Conservation (phyloP, 1,140 invertebrate species). For the Cydia strobilella region DNA sequence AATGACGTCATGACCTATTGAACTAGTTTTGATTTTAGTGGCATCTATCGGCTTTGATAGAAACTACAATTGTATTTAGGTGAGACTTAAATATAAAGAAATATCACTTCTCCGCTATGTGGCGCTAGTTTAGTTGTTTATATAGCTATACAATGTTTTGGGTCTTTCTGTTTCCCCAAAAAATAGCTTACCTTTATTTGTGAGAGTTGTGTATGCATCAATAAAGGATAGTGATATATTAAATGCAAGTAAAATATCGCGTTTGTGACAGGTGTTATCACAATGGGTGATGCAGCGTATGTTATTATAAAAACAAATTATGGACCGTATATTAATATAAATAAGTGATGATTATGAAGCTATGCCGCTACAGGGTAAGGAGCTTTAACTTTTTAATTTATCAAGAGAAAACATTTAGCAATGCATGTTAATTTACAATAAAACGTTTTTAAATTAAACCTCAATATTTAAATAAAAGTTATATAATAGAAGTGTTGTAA, state of each 20-base stretch:
- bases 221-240: not conserved
- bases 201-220: not conserved
- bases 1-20: not conserved
- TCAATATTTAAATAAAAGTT: not conserved
- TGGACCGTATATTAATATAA: not conserved
- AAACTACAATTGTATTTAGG: not conserved
- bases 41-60: not conserved
- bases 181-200: not conserved
- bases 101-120: not conserved
- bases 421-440: not conserved
- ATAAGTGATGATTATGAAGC: slow-evolving; percentile 22
- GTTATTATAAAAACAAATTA: not conserved
- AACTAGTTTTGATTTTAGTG: not conserved
- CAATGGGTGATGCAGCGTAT: not conserved
- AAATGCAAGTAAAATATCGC: not conserved
- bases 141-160: slow-evolving; percentile 26
- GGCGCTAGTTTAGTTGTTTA: slow-evolving; percentile 21
- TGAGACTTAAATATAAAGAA: not conserved
- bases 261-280: not conserved
- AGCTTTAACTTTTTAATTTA: not conserved
- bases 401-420: not conserved
- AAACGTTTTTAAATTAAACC: not conserved
- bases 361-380: slow-evolving; percentile 18
- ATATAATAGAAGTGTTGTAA: too few relatives aligned
- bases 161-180: not conserved